Evolutionary conservation across 92 coral and sea anemone species (phyloP).

Genomic region (Porites rus): DNA sequence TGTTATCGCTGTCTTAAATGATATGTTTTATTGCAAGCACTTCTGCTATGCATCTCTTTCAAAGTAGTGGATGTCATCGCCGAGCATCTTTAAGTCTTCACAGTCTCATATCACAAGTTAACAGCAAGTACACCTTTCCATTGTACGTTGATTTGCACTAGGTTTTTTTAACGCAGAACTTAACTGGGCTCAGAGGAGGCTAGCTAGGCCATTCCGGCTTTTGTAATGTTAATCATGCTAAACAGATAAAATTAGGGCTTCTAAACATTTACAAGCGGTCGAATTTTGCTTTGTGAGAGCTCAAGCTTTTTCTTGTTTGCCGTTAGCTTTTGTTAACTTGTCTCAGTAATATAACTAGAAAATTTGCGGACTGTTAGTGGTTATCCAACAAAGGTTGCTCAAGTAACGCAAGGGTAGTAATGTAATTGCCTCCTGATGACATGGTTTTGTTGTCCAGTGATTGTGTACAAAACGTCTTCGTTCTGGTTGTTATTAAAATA

Average conservation of each 20-base stretch:
- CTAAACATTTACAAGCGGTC: too few relatives aligned
- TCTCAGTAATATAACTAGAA: too few relatives aligned
- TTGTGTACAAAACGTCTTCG: neutral
- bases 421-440: too few relatives aligned
- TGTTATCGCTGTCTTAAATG: neutral
- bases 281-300: too few relatives aligned
- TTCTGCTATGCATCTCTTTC: neutral
- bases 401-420: too few relatives aligned
- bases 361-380: too few relatives aligned
- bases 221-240: neutral
- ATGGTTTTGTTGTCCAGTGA: neutral
- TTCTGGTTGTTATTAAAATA: neutral
- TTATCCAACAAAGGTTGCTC: neutral
- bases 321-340: too few relatives aligned
- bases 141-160: neutral
- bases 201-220: neutral
- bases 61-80: slow-evolving; percentile 4
- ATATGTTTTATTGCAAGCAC: neutral
- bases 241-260: neutral
- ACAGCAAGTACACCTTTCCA: neutral
- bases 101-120: neutral
- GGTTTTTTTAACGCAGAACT: neutral
- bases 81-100: neutral
- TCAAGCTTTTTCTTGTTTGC: too few relatives aligned
- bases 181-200: neutral